Evolutionary conservation across 2,113 vertebrate species (phyloP).

Genomic region (Rhea pennata): DNA sequence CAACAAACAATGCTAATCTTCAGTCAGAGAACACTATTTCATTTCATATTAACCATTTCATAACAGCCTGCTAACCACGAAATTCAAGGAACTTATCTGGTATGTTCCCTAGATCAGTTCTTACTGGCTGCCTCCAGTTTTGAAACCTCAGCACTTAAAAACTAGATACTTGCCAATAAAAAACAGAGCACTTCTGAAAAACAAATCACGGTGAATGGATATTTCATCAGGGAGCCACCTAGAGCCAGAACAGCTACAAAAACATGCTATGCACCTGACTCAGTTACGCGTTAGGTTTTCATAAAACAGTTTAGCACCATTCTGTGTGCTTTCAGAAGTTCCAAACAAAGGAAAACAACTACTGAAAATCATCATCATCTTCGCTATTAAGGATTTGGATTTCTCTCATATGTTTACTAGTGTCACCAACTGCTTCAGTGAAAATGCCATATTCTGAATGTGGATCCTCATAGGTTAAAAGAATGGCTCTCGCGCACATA

Average conservation of each 20-base stretch:
- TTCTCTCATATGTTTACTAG: background rate
- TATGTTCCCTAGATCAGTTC: background rate
- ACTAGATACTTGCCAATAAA: background rate
- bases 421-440: background rate
- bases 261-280: background rate
- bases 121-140: background rate
- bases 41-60: background rate
- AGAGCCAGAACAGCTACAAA: background rate
- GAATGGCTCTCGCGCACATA: background rate
- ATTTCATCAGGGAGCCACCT: background rate
- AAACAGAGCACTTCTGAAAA: background rate
- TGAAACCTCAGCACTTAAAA: background rate
- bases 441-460: background rate
- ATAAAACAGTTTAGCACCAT: background rate
- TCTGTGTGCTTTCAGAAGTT: background rate
- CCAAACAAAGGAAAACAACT: background rate
- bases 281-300: background rate
- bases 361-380: background rate
- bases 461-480: background rate
- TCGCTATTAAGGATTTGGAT: background rate
- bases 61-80: background rate
- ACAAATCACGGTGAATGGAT: background rate
- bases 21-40: background rate
- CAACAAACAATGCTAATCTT: background rate
- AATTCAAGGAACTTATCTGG: background rate